These are phyloP conservation scores for Chaetoderma sp. DNA, from an alignment of 2,888 invertebrate genomes.

Conservation along the genomic window DNA sequence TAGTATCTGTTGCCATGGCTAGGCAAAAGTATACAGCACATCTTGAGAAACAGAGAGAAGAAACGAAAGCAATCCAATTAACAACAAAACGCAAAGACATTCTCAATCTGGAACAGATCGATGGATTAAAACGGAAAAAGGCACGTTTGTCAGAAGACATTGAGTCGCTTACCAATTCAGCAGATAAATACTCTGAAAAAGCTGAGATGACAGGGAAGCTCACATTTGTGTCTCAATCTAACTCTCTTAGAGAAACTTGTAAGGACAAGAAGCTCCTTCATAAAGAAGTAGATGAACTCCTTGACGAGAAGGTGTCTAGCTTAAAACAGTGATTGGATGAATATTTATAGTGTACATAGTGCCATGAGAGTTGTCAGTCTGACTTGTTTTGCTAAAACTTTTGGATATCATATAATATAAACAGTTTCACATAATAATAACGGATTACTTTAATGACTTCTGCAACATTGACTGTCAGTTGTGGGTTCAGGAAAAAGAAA, in stretches of 20 bases:
- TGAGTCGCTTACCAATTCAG: background rate
- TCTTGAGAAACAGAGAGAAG: background rate
- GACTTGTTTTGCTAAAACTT: no score
- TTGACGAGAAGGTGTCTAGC: no score
- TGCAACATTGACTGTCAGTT: no score
- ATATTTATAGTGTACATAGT: no score
- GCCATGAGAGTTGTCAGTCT: no score
- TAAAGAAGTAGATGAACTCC: background rate
- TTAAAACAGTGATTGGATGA: no score
- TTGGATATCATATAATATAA: no score
- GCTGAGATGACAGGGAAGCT: conserved; percentile 3
- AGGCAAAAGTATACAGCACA: background rate
- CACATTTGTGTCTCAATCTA: background rate
- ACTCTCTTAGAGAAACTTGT: background rate
- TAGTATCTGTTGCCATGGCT: background rate
- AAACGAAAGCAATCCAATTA: background rate
- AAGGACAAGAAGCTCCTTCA: conserved; percentile 6
- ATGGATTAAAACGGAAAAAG: background rate
- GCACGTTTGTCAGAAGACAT: background rate
- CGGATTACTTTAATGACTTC: no score
- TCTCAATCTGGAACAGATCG: background rate
- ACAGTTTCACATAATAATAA: no score
- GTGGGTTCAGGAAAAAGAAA: no score
- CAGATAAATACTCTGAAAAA: conserved; percentile 7
- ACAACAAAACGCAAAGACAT: background rate